Evolutionary conservation across 2,888 invertebrate species (phyloP).

Genomic region (Euphydryas editha): DNA sequence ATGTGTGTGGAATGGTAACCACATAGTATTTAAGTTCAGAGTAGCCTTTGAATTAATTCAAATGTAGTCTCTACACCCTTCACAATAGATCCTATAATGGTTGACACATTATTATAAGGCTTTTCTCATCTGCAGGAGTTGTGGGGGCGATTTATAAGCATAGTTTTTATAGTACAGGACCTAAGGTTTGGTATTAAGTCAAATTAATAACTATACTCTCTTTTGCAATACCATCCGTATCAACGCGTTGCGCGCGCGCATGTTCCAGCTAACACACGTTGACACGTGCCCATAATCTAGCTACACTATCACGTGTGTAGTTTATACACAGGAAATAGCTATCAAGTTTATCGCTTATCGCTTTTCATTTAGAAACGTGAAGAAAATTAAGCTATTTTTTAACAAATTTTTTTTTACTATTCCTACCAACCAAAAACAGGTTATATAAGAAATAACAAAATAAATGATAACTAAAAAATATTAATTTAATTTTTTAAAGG

Average conservation of each 20-base stretch:
- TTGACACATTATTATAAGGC: background rate
- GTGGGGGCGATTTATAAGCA: conserved; percentile 1
- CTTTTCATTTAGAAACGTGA: background rate
- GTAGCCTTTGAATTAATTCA: background rate
- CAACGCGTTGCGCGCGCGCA: conserved; percentile 30
- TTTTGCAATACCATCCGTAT: conserved; percentile 23
- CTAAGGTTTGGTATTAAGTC: conserved; percentile 14
- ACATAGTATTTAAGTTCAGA: conserved; percentile 7
- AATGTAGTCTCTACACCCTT: conserved; percentile 15
- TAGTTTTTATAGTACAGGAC: conserved; percentile 1
- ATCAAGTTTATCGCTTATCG: conserved; percentile 7
- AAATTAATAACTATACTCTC: conserved; percentile 6
- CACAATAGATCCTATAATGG: background rate
- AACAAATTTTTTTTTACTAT: no score
- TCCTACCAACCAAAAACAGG: no score
- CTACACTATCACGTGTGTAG: conserved; percentile 33
- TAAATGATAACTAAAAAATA: background rate
- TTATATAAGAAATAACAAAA: no score
- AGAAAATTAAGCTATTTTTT: background rate
- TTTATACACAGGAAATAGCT: conserved; percentile 14
- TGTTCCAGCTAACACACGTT: conserved; percentile 29
- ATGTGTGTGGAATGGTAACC: conserved; percentile 25
- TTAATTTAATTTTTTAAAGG: background rate
- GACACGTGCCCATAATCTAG: conserved; percentile 30
- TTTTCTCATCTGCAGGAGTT: background rate